Evolutionary conservation across 1,140 invertebrate genomes (phyloP).

Genomic region (Onthophagus taurus): DNA sequence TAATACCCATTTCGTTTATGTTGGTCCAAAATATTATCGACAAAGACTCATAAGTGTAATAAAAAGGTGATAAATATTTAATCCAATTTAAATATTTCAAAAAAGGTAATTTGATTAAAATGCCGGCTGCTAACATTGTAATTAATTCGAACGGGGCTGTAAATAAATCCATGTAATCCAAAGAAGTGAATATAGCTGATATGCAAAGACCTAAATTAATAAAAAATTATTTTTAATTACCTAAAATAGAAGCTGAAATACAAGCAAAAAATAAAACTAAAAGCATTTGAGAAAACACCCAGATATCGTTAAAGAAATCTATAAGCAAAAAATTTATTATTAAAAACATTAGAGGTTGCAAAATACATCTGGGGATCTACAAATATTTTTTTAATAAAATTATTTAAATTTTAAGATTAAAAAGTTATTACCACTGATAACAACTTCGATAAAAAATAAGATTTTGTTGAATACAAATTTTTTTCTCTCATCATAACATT

Average conservation of each 20-base stretch:
- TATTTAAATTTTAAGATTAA: slow-evolving; percentile 11
- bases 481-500: slow-evolving; percentile 57
- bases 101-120: slow-evolving; percentile 20
- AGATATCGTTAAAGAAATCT: not conserved
- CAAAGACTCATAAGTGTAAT: slow-evolving; percentile 22
- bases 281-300: slow-evolving; percentile 19
- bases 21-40: slow-evolving; percentile 21
- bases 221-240: slow-evolving; percentile 14
- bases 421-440: slow-evolving; percentile 58
- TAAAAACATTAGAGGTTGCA: not conserved
- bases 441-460: slow-evolving; percentile 65
- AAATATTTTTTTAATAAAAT: slow-evolving; percentile 2
- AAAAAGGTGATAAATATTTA: slow-evolving; percentile 29
- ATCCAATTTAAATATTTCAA: slow-evolving; percentile 16
- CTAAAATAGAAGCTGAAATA: slow-evolving; percentile 19
- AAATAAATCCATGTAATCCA: slow-evolving; percentile 23
- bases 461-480: slow-evolving; percentile 52
- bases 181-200: slow-evolving; percentile 20
- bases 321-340: slow-evolving; percentile 2
- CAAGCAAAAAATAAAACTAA: slow-evolving; percentile 17
- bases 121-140: slow-evolving; percentile 22
- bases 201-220: slow-evolving; percentile 21
- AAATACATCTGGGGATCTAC: slow-evolving; percentile 3
- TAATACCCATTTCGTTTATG: slow-evolving; percentile 16
- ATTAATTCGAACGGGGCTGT: slow-evolving; percentile 20